Conservation (phyloP, 1,140 invertebrate species). For the Microplitis demolitor region DNA sequence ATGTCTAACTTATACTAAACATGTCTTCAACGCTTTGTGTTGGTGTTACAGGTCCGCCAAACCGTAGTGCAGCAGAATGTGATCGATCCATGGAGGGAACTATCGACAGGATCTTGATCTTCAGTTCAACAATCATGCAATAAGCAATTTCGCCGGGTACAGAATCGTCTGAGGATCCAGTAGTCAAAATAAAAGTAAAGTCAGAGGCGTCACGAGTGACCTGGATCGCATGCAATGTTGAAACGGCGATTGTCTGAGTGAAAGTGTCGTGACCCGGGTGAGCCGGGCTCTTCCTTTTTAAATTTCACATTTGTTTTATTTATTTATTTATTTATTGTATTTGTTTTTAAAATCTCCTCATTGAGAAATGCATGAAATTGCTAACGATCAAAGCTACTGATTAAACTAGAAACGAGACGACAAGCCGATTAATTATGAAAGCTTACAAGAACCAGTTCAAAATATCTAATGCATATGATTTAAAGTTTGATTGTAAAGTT, state of each 20-base stretch:
- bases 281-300: background rate
- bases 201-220: constrained; percentile 1
- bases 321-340: too few species aligned
- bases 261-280: constrained; percentile 18
- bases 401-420: too few species aligned
- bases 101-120: too few species aligned
- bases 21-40: too few species aligned
- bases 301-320: too few species aligned
- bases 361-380: background rate
- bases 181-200: background rate
- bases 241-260: background rate
- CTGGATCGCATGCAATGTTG: constrained; percentile 9
- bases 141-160: too few species aligned
- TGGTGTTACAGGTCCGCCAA: too few species aligned
- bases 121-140: background rate
- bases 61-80: too few species aligned
- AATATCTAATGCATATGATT: constrained; percentile 7
- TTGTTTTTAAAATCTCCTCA: background rate
- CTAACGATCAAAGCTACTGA: too few species aligned
- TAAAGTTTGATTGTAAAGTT: constrained; percentile 15
- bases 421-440: too few species aligned
- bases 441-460: background rate
- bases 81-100: too few species aligned
- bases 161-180: background rate
- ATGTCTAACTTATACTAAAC: too few species aligned